Evolutionary conservation across 2,113 vertebrate species (phyloP), one percentile per base, ranked within the genome.

Genomic region (Hypocryptadius cinnamomeus): DNA sequence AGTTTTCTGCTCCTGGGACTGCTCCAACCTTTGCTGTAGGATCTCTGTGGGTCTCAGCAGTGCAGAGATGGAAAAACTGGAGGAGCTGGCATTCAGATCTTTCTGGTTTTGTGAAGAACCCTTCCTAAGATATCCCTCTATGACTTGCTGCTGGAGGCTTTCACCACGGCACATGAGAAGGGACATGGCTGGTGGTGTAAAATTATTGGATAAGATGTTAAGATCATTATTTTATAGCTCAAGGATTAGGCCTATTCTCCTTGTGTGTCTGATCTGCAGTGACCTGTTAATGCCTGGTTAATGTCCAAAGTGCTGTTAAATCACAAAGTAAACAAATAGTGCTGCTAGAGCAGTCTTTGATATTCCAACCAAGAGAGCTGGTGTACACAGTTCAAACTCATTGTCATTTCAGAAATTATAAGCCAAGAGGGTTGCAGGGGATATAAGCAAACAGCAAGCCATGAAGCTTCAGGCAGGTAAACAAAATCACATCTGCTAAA

Each of bases 401-500:
- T 25, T 68, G 59, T 85, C 78, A 89, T 81, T 79, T 90, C 60
- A 83, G 76, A 73, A 90, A 42, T 33, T 0, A 1, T 83, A 51
- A 82, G 64, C 77, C 80, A 79, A 33, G 63, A 79, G 66, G 14
- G 50, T 90, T 95, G 60, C 78, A 70, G 69, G 64, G 77, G 61
- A 42, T 88, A 42, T 79, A 82, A 70, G 73, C 84, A 87, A 93
- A 83, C 50, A 89, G 80, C 72, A 63, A 93, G 90, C 76, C 85
- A 37, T 22, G 82, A 85, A 93, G 74, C 83, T 93, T 84, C 69
- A 87, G 86, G 69, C 92, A 95, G 85, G 85, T 94, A 95, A 95
- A 94, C 82, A 94, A 85, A 94, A 92, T 74, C 85, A 69, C 87
- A 90, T 94, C 94, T 95, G 93, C 56, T 88, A 74, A 68, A 85